Evolutionary conservation across 2,797 vertebrate genomes (phyloP).

Genomic region (Sebastolobus altivelis): DNA sequence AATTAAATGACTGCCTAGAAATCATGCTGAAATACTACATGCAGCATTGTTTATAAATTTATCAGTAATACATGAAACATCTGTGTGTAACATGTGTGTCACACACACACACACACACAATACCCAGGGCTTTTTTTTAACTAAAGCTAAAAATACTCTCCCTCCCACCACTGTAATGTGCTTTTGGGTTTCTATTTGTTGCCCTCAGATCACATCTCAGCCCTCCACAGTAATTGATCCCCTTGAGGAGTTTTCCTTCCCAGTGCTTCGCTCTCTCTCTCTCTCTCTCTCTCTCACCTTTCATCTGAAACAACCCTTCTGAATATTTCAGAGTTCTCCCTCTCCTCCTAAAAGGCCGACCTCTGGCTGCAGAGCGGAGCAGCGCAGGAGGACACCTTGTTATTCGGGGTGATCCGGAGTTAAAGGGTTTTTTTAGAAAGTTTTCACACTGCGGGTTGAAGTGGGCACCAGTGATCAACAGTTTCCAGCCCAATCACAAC

Average conservation of each 20-base stretch:
- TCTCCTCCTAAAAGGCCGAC: neutral
- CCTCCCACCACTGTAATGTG: neutral
- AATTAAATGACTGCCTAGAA: neutral
- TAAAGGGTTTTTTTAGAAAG: too few relatives aligned
- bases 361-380: neutral
- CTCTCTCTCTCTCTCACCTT: conserved; percentile 1
- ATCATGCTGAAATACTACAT: neutral
- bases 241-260: conserved; percentile 8
- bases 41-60: neutral
- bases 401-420: neutral
- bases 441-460: too few relatives aligned
- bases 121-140: neutral
- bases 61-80: neutral
- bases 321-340: conserved; percentile 5
- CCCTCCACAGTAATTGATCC: conserved; percentile 31
- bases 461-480: too few relatives aligned
- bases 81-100: neutral
- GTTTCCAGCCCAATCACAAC: too few relatives aligned
- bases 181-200: neutral
- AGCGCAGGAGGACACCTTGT: neutral
- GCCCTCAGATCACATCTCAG: conserved; percentile 4
- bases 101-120: conserved; percentile 1
- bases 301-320: conserved; percentile 5
- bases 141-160: neutral
- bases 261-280: neutral